These are phyloP conservation scores for Azorinus chamasolen DNA, from an alignment of 2,888 invertebrate genomes.

Conservation along the genomic window DNA sequence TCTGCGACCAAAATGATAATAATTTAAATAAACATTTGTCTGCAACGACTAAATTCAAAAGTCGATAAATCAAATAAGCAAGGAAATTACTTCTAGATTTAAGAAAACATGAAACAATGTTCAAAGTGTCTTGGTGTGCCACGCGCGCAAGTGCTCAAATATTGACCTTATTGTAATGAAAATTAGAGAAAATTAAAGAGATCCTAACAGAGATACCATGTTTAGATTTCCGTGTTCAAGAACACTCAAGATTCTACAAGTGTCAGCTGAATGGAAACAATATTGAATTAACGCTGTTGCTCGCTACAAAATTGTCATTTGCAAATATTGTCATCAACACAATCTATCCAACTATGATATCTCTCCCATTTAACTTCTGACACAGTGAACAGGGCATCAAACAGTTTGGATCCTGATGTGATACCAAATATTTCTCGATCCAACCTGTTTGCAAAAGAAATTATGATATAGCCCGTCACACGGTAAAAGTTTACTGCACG, in stretches of 20 bases:
- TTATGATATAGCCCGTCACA: no score
- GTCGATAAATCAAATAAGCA: constrained; percentile 48
- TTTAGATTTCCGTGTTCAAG: neutral
- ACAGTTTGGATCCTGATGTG: no score
- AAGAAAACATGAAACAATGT: constrained; percentile 42
- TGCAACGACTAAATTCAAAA: constrained; percentile 28
- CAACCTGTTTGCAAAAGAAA: no score
- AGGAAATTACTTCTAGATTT: constrained; percentile 44
- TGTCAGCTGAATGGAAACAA: constrained; percentile 22
- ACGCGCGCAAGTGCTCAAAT: constrained; percentile 36
- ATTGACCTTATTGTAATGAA: constrained; percentile 35
- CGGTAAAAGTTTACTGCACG: no score
- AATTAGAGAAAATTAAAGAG: constrained; percentile 19
- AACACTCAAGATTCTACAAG: constrained; percentile 30
- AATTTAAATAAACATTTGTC: constrained; percentile 43
- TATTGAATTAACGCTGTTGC: constrained; percentile 51
- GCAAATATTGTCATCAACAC: no score
- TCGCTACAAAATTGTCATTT: no score
- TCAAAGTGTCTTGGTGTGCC: constrained; percentile 22
- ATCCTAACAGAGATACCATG: no score
- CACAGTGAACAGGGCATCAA: no score
- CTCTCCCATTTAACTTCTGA: no score
- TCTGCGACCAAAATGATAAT: constrained; percentile 21
- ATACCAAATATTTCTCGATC: no score
- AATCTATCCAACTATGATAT: no score